phyloP scores from a whole-genome alignment of 2,888 invertebrate species.

The Pecten maximus region DNA sequence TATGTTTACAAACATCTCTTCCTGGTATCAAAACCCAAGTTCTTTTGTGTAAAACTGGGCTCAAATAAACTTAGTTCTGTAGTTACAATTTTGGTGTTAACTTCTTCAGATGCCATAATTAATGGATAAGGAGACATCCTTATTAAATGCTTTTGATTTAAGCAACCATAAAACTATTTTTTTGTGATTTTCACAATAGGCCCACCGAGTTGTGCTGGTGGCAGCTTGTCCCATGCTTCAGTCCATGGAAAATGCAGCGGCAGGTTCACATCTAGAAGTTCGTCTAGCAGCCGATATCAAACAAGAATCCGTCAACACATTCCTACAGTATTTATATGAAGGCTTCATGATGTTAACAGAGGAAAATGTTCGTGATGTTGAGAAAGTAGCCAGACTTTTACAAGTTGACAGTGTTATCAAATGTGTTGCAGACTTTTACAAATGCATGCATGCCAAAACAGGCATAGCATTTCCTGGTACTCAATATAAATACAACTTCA shows the following conservation, averaged over 20 bases:
- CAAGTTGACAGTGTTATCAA: slow-evolving; percentile 63
- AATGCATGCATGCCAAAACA: slow-evolving; percentile 50
- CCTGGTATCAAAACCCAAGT: no score
- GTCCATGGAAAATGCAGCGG: slow-evolving; percentile 58
- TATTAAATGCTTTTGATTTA: no score
- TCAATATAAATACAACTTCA: slow-evolving; percentile 54
- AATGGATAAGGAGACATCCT: no score
- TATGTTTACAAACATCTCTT: no score
- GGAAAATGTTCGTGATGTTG: slow-evolving; percentile 60
- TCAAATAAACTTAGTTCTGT: no score
- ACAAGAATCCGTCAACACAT: slow-evolving; percentile 57
- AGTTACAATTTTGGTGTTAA: no score
- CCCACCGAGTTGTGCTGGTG: slow-evolving; percentile 60
- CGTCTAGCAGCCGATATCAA: slow-evolving; percentile 59
- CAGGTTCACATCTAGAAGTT: slow-evolving; percentile 58
- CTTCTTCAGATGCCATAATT: no score
- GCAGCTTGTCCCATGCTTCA: slow-evolving; percentile 65
- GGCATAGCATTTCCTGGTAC: slow-evolving; percentile 46
- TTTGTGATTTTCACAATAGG: slow-evolving; percentile 43
- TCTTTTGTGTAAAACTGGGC: no score
- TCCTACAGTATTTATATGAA: slow-evolving; percentile 62
- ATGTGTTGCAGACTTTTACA: slow-evolving; percentile 61
- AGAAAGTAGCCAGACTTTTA: slow-evolving; percentile 58
- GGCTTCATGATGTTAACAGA: slow-evolving; percentile 63
- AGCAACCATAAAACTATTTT: no score